phyloP scores from a whole-genome alignment of 2,113 vertebrate species.

The Pterophyllum scalare region DNA sequence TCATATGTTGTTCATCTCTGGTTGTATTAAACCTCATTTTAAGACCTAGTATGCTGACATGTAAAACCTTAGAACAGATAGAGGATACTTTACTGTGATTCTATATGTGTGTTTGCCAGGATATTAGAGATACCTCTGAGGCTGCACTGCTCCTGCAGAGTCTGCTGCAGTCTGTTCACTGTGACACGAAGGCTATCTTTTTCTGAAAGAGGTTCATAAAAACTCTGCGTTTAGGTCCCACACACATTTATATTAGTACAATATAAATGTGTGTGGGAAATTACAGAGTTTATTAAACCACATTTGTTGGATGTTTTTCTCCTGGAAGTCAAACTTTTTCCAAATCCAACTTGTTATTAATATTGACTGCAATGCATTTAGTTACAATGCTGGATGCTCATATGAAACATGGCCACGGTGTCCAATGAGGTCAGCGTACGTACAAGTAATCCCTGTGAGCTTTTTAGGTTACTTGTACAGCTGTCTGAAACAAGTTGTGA shows the following conservation, averaged over 20 bases:
- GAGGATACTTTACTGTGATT: background rate
- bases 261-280: background rate
- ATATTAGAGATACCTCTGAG: constrained; percentile 84
- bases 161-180: constrained; percentile 86
- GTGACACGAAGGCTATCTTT: constrained; percentile 81
- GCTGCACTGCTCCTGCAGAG: constrained; percentile 86
- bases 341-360: background rate
- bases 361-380: background rate
- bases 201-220: constrained; percentile 80
- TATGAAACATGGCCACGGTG: background rate
- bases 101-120: background rate
- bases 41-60: background rate
- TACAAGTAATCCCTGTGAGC: no score
- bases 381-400: background rate
- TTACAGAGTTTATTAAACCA: background rate
- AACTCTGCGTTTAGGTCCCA: background rate
- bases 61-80: background rate
- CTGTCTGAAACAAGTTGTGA: background rate
- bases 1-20: background rate
- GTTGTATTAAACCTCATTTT: background rate
- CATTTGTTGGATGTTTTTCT: background rate
- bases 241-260: background rate
- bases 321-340: background rate
- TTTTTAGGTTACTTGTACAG: no score
- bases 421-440: background rate